These are phyloP conservation scores for Lepidochrysops patricia DNA, from an alignment of 2,888 invertebrate species.

Conservation along the genomic window DNA sequence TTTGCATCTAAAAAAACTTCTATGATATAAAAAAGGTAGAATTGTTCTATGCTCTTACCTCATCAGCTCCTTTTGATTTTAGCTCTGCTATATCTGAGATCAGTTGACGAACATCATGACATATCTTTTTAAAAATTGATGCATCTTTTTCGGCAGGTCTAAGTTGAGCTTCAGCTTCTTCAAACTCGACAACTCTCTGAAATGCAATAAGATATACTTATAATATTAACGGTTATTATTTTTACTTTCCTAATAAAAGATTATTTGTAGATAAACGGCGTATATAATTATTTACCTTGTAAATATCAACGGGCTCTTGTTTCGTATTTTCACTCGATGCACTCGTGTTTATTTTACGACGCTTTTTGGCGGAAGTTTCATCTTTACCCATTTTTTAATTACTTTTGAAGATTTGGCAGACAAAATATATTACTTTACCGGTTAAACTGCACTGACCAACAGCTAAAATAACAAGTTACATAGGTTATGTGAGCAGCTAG, in stretches of 20 bases:
- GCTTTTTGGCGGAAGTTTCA: constrained; percentile 68
- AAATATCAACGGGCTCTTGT: constrained; percentile 71
- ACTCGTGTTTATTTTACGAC: constrained; percentile 66
- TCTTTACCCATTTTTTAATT: constrained; percentile 47
- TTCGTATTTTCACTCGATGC: constrained; percentile 48
- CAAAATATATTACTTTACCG: background rate
- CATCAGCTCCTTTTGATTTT: constrained; percentile 74
- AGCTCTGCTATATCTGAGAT: constrained; percentile 80
- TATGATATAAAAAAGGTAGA: background rate
- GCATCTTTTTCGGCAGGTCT: constrained; percentile 81
- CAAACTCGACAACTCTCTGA: constrained; percentile 80
- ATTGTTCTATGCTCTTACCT: constrained; percentile 48
- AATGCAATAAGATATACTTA: constrained; percentile 25
- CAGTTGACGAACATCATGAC: constrained; percentile 79
- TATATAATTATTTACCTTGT: constrained; percentile 58
- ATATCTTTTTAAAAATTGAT: constrained; percentile 78
- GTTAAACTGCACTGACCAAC: background rate
- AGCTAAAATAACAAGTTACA: background rate
- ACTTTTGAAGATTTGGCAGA: background rate
- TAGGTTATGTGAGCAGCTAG: background rate
- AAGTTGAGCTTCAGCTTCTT: constrained; percentile 81
- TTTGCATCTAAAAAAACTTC: no score
- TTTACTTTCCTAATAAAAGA: background rate
- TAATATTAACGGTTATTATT: background rate
- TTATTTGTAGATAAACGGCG: no score